Conservation (phyloP, 2,113 vertebrate genomes). For the Myiozetetes cayanensis region DNA sequence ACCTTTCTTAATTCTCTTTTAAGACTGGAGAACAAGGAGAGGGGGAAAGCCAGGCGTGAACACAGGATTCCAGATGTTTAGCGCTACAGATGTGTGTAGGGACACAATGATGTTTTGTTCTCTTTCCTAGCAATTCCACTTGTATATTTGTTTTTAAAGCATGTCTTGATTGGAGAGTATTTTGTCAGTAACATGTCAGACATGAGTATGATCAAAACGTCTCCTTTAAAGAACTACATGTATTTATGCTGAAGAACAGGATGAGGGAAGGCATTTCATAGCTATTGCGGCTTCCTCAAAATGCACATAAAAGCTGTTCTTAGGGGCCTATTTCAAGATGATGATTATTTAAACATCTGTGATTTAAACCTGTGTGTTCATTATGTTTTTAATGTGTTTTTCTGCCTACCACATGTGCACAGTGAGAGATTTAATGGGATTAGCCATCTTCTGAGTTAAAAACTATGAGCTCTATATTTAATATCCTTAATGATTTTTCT, state of each 20-base stretch:
- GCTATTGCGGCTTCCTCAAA: constrained; percentile 42
- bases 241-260: neutral
- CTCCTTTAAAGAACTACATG: neutral
- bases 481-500: neutral
- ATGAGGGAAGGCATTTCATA: neutral
- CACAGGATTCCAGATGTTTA: neutral
- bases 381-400: constrained; percentile 34
- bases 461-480: neutral
- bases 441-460: neutral
- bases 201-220: neutral
- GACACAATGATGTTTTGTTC: neutral
- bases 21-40: neutral
- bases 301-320: constrained; percentile 45
- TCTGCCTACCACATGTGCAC: neutral
- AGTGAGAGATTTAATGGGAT: constrained; percentile 11
- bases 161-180: neutral
- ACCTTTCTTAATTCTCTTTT: neutral
- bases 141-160: neutral
- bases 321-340: constrained; percentile 6
- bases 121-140: neutral
- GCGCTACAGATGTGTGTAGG: neutral
- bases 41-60: neutral
- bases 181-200: neutral
- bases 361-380: constrained; percentile 31
- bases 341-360: constrained; percentile 24